Base-by-base conservation (phyloP, 2,797 vertebrate species). In the Melanotaenia trifasciata region DNA sequence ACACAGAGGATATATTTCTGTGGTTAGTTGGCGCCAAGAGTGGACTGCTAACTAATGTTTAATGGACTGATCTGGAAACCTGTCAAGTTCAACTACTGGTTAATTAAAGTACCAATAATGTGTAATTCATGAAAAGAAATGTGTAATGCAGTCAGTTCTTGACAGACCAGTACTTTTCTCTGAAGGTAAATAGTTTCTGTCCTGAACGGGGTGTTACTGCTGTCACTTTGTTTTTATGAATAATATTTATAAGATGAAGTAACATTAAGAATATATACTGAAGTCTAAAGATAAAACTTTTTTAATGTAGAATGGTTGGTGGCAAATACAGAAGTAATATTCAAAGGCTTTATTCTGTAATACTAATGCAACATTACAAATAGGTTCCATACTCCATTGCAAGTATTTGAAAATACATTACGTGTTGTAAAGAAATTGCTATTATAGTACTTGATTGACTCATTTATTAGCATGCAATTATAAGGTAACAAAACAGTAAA, bases 41-140 rank as follows among this genome's bases (percentile, higher is more conserved):
- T 74, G 64, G 72, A 87, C 90, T 16, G 40, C 40, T 43, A 16
- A 43, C 40, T 91, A 79, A 88, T 84, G 79, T 78, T 67, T 68
- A 83, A 87, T 90, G 72, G 91, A 87, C 64, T 87, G 83, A 87
- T 76, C 77, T 8, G 6, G 63, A 82, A 81, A 76, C 83, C 83
- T 79, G 76, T 64, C 60, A 69, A 66, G 57, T 88, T 79, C 67
- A 54, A 54, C 68, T 81, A 58, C 73, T 33, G 47, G 26, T 79
- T 85, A 56, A 72, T 79, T 79, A 67, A 83, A 72, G 40, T 28
- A 10, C 59, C 40, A 51, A 74, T 89, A 65, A 51, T 68, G 54
- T 69, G 50, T 69, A 74, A 83, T 84, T 61, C 61, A 72, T 76
- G 74, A 64, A 58, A 16, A 43, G 30, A 53, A 56, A 28, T 30